phyloP scores from a whole-genome alignment of 2,113 vertebrate genomes.

The Emydura subglobosa region DNA sequence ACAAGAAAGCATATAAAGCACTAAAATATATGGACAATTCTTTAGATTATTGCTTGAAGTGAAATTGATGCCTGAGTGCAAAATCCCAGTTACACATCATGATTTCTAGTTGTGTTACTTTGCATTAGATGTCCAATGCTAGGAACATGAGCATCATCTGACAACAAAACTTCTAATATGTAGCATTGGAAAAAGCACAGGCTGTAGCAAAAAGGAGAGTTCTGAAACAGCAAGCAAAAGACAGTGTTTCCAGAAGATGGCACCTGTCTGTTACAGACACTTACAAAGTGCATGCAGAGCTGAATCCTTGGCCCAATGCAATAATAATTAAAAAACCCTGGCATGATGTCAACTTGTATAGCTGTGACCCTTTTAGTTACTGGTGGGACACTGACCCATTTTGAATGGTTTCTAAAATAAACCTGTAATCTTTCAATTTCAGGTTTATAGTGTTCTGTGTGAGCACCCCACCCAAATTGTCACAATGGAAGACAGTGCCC shows the following conservation, averaged over 20 bases:
- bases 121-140: fast-evolving
- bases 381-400: background rate
- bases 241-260: background rate
- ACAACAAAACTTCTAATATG: fast-evolving
- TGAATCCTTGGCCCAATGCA: background rate
- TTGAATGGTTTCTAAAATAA: background rate
- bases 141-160: background rate
- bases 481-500: background rate
- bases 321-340: background rate
- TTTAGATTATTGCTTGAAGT: background rate
- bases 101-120: background rate
- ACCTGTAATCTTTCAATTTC: fast-evolving
- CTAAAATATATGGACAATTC: fast-evolving
- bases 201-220: background rate
- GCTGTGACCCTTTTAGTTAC: background rate
- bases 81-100: background rate
- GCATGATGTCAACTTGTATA: background rate
- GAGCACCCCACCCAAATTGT: background rate
- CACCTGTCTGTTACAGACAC: fast-evolving
- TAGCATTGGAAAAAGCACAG: background rate
- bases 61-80: fast-evolving
- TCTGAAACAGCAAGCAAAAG: background rate
- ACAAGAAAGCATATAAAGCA: fast-evolving
- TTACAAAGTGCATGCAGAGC: background rate
- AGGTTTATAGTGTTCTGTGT: background rate